Evolutionary conservation across 1,140 invertebrate species (phyloP).

Genomic region (Lutraria rhynchaena): DNA sequence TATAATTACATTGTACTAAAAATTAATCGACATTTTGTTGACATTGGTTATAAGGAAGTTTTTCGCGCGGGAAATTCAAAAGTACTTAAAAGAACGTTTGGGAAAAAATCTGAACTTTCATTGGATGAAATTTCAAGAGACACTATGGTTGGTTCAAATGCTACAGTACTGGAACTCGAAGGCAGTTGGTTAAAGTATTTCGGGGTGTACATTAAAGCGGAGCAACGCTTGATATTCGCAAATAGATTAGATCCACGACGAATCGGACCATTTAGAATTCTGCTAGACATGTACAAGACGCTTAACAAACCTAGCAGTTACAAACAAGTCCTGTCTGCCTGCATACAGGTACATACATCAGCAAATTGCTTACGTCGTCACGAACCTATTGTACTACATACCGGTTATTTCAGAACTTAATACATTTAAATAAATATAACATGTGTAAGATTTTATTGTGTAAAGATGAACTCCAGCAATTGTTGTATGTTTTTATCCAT

Average conservation of each 20-base stretch:
- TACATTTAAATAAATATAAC: too few species aligned
- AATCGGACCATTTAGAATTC: conserved; percentile 14
- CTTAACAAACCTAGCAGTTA: not conserved
- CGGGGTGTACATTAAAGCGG: conserved; percentile 62
- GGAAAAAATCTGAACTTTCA: conserved; percentile 47
- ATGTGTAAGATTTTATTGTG: too few species aligned
- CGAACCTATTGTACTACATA: conserved; percentile 21
- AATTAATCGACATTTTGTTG: conserved; percentile 60
- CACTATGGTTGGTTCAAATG: conserved; percentile 67
- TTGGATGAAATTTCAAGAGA: conserved; percentile 49
- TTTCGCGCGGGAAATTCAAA: conserved; percentile 61
- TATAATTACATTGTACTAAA: conserved; percentile 78
- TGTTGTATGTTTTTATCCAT: too few species aligned
- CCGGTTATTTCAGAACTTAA: conserved; percentile 11
- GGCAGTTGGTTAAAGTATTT: conserved; percentile 67
- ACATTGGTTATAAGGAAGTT: conserved; percentile 69
- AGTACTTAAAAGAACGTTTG: conserved; percentile 65
- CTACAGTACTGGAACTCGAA: conserved; percentile 74
- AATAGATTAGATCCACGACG: conserved; percentile 10
- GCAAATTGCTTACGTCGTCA: not conserved
- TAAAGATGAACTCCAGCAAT: too few species aligned
- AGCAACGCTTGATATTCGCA: conserved; percentile 58
- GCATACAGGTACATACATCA: conserved; percentile 9
- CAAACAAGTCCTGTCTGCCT: conserved; percentile 5
- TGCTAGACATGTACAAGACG: conserved; percentile 25